These are phyloP conservation scores for Stenodema calcarata DNA, from an alignment of 2,888 invertebrate species.

Conservation along the genomic window DNA sequence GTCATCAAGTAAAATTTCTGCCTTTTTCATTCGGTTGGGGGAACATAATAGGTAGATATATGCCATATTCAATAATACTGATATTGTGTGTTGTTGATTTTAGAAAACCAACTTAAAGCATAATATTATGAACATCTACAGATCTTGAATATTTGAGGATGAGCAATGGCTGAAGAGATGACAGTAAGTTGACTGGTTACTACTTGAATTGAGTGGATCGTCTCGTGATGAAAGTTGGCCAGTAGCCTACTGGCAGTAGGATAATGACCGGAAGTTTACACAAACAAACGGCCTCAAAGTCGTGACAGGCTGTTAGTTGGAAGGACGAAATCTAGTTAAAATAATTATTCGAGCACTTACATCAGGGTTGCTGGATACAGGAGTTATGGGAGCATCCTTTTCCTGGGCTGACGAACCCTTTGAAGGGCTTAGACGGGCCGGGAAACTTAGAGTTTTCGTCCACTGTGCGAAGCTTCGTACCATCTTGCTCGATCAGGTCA, in stretches of 20 bases:
- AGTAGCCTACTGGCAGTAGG: too few species aligned
- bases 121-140: too few species aligned
- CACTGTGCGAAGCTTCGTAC: conserved; percentile 87
- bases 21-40: too few species aligned
- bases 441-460: conserved; percentile 91
- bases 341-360: conserved; percentile 54
- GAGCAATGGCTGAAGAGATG: too few species aligned
- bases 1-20: too few species aligned
- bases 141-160: too few species aligned
- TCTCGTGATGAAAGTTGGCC: background rate
- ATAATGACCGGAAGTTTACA: background rate
- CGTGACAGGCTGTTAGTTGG: background rate
- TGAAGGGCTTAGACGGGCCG: conserved; percentile 82
- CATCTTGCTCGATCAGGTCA: conserved; percentile 64
- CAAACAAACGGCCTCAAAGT: background rate
- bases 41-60: too few species aligned
- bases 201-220: background rate
- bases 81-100: too few species aligned
- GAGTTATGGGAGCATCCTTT: conserved; percentile 56
- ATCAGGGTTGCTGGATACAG: conserved; percentile 57
- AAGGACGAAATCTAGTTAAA: background rate
- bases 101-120: too few species aligned
- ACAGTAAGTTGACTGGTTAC: too few species aligned
- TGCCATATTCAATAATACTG: too few species aligned
- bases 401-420: conserved; percentile 66